phyloP scores from a whole-genome alignment of 2,888 invertebrate species.

The Gortyna flavago region DNA sequence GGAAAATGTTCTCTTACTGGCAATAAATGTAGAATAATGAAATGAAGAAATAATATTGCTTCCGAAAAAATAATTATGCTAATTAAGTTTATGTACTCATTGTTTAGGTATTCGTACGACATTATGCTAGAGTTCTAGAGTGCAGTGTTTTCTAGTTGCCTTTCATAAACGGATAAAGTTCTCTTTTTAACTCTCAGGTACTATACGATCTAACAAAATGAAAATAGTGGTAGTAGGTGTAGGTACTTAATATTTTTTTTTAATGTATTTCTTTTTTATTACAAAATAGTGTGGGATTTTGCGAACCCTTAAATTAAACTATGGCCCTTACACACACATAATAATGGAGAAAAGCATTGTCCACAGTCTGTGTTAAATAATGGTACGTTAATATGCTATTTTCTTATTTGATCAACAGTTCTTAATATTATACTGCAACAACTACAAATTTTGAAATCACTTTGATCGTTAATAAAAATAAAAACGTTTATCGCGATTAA shows the following conservation, averaged over 20 bases:
- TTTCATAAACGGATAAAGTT: not conserved
- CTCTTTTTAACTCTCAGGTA: not conserved
- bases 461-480: not conserved
- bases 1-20: not conserved
- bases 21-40: constrained; percentile 1
- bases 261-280: not conserved
- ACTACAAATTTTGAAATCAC: not conserved
- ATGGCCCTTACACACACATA: not conserved
- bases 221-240: not conserved
- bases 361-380: not conserved
- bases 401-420: not conserved
- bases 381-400: not conserved
- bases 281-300: not conserved
- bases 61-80: constrained; percentile 5
- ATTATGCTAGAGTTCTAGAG: not conserved
- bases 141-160: not conserved
- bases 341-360: not conserved
- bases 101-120: not conserved
- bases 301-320: not conserved
- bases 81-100: constrained; percentile 20
- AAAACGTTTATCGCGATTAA: not conserved
- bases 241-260: no score
- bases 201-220: not conserved
- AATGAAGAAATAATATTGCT: not conserved
- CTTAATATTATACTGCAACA: not conserved